Percentiles rank a stretch among this genome's conserved stretches.
Conservation (phyloP, 2,797 vertebrate species). For the Danio aesculapii region DNA sequence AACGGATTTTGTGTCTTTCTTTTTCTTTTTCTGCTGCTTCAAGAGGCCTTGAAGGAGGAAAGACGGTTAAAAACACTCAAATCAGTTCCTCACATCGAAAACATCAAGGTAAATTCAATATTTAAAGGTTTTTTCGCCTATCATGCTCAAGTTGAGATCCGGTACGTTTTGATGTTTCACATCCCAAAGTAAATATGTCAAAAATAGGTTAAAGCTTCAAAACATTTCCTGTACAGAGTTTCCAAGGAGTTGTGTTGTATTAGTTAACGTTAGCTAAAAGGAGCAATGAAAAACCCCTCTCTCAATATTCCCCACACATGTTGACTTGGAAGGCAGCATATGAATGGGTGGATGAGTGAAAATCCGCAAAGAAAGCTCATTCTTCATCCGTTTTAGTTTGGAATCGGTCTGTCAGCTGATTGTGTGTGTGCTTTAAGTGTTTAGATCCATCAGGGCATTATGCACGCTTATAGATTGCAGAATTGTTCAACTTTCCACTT, state of each 20-base stretch:
- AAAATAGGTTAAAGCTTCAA: not conserved
- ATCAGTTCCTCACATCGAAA: slow-evolving; percentile 39
- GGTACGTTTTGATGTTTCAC: slow-evolving; percentile 4
- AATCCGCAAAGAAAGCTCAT: not conserved
- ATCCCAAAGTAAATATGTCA: not conserved
- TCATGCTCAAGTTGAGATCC: slow-evolving; percentile 30
- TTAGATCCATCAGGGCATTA: not conserved
- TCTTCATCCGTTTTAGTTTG: slow-evolving; percentile 11
- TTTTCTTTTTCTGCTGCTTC: slow-evolving; percentile 71
- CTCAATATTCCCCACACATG: too few relatives aligned
- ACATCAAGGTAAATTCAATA: slow-evolving; percentile 42
- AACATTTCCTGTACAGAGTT: not conserved
- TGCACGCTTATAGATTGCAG: not conserved
- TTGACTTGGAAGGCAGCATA: not conserved
- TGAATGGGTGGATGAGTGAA: slow-evolving; percentile 16
- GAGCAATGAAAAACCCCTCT: not conserved
- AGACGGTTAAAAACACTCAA: slow-evolving; percentile 39
- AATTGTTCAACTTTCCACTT: not conserved
- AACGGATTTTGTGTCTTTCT: slow-evolving; percentile 68
- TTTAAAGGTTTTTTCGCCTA: slow-evolving; percentile 4
- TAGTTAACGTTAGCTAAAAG: not conserved
- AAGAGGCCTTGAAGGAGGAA: slow-evolving; percentile 62
- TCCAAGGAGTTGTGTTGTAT: not conserved
- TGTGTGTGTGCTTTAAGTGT: not conserved
- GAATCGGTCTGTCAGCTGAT: not conserved